phyloP scores from a whole-genome alignment of 2,113 vertebrate genomes.

The Siniperca chuatsi region DNA sequence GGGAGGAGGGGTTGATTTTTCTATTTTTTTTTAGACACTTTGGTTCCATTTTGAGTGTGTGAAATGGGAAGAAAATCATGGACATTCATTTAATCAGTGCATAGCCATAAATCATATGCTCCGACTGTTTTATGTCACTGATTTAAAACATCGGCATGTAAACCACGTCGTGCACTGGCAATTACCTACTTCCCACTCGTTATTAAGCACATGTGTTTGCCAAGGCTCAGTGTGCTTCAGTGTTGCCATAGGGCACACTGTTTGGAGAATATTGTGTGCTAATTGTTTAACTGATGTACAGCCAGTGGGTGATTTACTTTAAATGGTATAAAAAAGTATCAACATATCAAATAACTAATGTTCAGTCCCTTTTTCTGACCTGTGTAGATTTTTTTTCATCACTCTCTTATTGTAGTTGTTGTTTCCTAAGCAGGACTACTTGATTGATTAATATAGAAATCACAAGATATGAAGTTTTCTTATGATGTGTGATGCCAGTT shows the following conservation, averaged over 20 bases:
- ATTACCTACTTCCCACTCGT: conserved; percentile 74
- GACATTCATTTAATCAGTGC: conserved; percentile 68
- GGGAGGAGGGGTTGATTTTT: neutral
- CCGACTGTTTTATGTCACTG: conserved; percentile 62
- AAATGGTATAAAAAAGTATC: conserved; percentile 32
- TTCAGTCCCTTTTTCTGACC: neutral
- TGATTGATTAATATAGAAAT: conserved; percentile 24
- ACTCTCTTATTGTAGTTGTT: neutral
- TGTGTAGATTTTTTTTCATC: neutral
- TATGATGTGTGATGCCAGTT: conserved; percentile 31
- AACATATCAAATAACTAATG: conserved; percentile 33
- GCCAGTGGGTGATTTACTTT: conserved; percentile 37
- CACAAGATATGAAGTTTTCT: conserved; percentile 37
- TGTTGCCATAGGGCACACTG: conserved; percentile 54
- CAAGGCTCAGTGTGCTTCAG: conserved; percentile 43
- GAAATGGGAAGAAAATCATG: conserved; percentile 49
- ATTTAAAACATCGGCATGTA: conserved; percentile 72
- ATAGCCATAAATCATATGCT: conserved; percentile 69
- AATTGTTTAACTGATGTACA: conserved; percentile 73
- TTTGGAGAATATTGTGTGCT: conserved; percentile 65
- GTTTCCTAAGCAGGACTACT: conserved; percentile 4
- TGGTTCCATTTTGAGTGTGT: conserved; percentile 53
- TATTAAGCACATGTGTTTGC: conserved; percentile 71
- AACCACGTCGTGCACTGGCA: conserved; percentile 69
- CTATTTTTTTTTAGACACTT: conserved; percentile 21